Base-by-base conservation (phyloP, 2,888 invertebrate species). In the Dastarcus helophoroides region DNA sequence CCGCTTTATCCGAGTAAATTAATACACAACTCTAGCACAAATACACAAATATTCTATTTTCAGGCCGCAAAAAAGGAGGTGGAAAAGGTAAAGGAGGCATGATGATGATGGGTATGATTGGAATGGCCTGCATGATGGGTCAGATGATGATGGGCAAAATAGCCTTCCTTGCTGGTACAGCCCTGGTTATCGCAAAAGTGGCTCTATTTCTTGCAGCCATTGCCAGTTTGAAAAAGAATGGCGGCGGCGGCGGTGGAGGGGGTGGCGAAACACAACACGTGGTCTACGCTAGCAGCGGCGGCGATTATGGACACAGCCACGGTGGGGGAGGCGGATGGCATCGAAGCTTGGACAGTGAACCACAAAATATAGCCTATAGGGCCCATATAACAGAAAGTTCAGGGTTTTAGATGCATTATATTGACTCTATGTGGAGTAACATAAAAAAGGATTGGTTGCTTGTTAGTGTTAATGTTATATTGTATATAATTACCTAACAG, bases 131-230 rank as follows among this genome's bases (percentile, higher is more conserved):
- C 22, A 70, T 77, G 62, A 61, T 76, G 56, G 69, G 71, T 2
- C 76, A 77, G 57, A 58, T 78, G 60, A 71, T 75, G 36, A 69
- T 77, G 52, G 74, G 75, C 14, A 76, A 78, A 60, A 69, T 79
- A 35, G 73, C 76, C 4, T 63, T 78, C 25, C 56, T 73, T 29
- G 75, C 78, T 1, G 77, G 76, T 23, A 70, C 75, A 5, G 78
- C 78, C 3, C 59, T 79, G 34, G 58, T 79, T 31, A 66, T 78
- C 36, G 73, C 77, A 4, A 79, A 79, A 53, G 66, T 77, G 27
- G 75, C 76, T 1, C 52, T 79, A 12, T 55, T 75, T 29, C 50
- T 77, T 15, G 71, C 76, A 3, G 59, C 71, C 22, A 62, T 77
- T 43, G 69, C 74, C 45, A 72, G 75, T 32, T 54, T 78, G 48